Percentiles rank a stretch among this genome's conserved stretches.
Conservation (phyloP, 1,140 invertebrate genomes). For the Sesamia nonagrioides region DNA sequence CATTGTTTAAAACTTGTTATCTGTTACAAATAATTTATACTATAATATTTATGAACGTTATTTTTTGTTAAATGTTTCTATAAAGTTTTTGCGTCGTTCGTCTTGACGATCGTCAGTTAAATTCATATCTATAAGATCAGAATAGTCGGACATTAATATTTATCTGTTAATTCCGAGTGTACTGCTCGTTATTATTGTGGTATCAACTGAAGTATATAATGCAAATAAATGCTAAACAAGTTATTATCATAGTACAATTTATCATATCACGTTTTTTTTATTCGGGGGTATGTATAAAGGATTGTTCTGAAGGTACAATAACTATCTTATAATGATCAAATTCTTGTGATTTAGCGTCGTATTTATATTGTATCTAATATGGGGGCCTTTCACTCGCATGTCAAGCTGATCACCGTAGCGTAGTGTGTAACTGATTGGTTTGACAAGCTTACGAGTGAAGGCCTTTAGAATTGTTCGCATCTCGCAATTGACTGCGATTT, state of each 20-base stretch:
- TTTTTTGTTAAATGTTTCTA: conserved; percentile 33
- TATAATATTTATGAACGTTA: conserved; percentile 39
- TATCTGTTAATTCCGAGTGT: not conserved
- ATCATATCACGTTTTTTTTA: conserved; percentile 63
- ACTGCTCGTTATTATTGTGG: conserved; percentile 11
- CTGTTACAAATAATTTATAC: conserved; percentile 30
- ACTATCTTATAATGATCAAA: conserved; percentile 64
- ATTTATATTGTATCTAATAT: conserved; percentile 60
- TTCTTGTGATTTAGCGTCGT: conserved; percentile 74
- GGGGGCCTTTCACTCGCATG: conserved; percentile 2
- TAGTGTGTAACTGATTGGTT: conserved; percentile 6
- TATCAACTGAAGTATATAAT: conserved; percentile 5
- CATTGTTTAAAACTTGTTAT: conserved; percentile 21
- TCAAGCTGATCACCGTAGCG: conserved; percentile 29
- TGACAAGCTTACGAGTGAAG: not conserved
- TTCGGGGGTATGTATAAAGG: conserved; percentile 47
- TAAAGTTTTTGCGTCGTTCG: conserved; percentile 8
- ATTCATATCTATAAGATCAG: conserved; percentile 33
- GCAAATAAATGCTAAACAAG: conserved; percentile 1
- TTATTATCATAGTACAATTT: conserved; percentile 58
- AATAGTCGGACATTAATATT: not conserved
- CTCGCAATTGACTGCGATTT: conserved; percentile 16
- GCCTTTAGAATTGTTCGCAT: conserved; percentile 20
- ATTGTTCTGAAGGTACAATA: conserved; percentile 66
- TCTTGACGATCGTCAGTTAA: not conserved